A percentile compares a stretch with the other conserved stretches of the same genome.
These are phyloP conservation scores for Trachelus troglodyta DNA, from an alignment of 2,888 invertebrate species.

Conservation along the genomic window DNA sequence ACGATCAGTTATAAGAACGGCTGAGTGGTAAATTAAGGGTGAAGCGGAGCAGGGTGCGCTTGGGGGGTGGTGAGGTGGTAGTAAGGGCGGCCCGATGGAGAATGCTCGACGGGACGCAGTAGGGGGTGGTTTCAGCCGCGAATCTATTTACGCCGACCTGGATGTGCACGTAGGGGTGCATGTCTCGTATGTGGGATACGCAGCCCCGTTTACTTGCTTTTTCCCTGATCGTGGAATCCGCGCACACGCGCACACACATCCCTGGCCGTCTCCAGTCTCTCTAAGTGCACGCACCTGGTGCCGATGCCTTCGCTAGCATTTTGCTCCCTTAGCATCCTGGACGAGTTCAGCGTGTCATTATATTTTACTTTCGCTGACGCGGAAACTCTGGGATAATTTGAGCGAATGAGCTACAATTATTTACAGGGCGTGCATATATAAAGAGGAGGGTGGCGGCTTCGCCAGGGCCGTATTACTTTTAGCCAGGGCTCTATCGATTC, in stretches of 20 bases:
- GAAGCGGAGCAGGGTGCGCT: not conserved
- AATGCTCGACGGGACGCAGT: not conserved
- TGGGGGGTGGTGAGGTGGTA: not conserved
- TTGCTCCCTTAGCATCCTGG: not conserved
- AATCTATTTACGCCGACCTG: not conserved
- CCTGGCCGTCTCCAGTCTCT: not conserved
- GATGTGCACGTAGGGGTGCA: not conserved
- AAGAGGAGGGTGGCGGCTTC: constrained; percentile 42
- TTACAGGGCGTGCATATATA: constrained; percentile 57
- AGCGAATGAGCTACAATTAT: constrained; percentile 59
- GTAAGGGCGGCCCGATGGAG: not conserved
- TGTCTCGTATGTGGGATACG: not conserved
- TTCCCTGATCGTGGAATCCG: not conserved
- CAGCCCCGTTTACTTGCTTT: not conserved
- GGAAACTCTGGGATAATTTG: constrained; percentile 58
- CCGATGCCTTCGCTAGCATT: not conserved
- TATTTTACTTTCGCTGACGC: constrained; percentile 53
- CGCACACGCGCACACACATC: no score
- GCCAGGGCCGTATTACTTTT: constrained; percentile 25
- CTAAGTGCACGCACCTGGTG: not conserved
- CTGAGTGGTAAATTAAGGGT: not conserved
- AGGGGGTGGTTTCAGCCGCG: not conserved
- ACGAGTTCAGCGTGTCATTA: constrained; percentile 46
- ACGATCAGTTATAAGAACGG: not conserved
- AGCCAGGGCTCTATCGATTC: constrained; percentile 36